A percentile compares a stretch with the other conserved stretches of the same genome.
Evolutionary conservation across 2,797 vertebrate genomes (phyloP).

Genomic region (Poeciliopsis infans): DNA sequence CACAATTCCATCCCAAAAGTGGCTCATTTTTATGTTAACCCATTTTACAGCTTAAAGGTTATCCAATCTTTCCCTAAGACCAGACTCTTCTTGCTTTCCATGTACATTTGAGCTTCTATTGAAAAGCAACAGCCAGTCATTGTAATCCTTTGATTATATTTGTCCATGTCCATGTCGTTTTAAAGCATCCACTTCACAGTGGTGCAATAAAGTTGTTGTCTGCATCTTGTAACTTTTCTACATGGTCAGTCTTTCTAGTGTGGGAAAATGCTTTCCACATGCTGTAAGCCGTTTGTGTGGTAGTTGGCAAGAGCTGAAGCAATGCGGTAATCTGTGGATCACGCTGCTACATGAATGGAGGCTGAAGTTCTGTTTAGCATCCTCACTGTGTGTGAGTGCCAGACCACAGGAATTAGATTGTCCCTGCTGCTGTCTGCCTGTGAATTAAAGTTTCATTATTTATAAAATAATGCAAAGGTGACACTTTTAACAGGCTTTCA

Average conservation of each 20-base stretch:
- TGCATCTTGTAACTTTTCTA: slow-evolving; percentile 62
- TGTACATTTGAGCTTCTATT: slow-evolving; percentile 12
- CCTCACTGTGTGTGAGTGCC: slow-evolving; percentile 57
- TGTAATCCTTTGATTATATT: slow-evolving; percentile 18
- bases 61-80: slow-evolving; percentile 7
- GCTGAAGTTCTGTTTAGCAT: slow-evolving; percentile 61
- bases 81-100: slow-evolving; percentile 17
- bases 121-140: slow-evolving; percentile 11
- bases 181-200: slow-evolving; percentile 38
- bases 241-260: slow-evolving; percentile 62
- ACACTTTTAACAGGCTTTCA: too few species aligned
- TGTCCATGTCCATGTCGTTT: slow-evolving; percentile 13
- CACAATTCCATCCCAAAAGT: not conserved
- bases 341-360: slow-evolving; percentile 74
- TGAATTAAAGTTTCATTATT: slow-evolving; percentile 11
- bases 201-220: slow-evolving; percentile 73
- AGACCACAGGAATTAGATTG: slow-evolving; percentile 64
- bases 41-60: slow-evolving; percentile 4
- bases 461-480: too few species aligned
- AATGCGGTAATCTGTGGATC: slow-evolving; percentile 79
- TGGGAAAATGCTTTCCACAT: slow-evolving; percentile 82
- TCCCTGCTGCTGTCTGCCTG: slow-evolving; percentile 59
- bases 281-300: slow-evolving; percentile 79
- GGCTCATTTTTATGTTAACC: not conserved
- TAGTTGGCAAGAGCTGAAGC: slow-evolving; percentile 66